Base-by-base conservation (phyloP, 1,140 invertebrate species). In the Drosophila yakuba region DNA sequence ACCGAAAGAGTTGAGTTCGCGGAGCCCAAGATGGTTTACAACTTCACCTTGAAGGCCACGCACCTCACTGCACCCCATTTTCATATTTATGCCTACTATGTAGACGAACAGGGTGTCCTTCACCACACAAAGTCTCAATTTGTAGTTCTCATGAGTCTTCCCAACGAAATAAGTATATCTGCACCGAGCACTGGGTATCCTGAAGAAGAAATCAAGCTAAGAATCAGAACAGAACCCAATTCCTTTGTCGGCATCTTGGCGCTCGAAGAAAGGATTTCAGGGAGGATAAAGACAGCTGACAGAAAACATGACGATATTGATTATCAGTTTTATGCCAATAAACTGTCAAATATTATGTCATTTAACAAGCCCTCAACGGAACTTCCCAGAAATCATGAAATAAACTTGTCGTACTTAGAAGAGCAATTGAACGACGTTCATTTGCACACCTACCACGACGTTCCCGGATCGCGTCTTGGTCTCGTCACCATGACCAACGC, bases 211-310 rank as follows among this genome's bases (percentile, higher is more conserved):
- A 2, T 43, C 41, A 8, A 43, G 14, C 5, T 43, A n/a, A n/a
- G n/a, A 43, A 43, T 43, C 7, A 43, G n/a, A 43, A 43, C 41
- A 15, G n/a, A 43, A 43, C n/a, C 41, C 41, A 15, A 43, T 43
- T 43, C 41, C 6, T 17, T 15, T 3, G 41, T 43, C n/a, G 41
- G 41, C 6, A 7, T 43, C 7, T 6, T 43, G n/a, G 41, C 41
- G 41, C 2, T 43, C 7, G n/a, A 43, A 2, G 41, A 43, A 43
- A 43, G n/a, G 41, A 17, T 43, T 43, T 43, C 41, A 7, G 41
- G n/a, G 14, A 39, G 14, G 14, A 39, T 12, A 39, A 39, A 6
- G 12, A 4, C 5, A 39, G 38, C n/a, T 14, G 5, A n/a, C 5
- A 39, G 4, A 14, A 39, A 14, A 39, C 38, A 14, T 4, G 38